phyloP scores from a whole-genome alignment of 2,888 invertebrate genomes.

The Polia nebulosa region DNA sequence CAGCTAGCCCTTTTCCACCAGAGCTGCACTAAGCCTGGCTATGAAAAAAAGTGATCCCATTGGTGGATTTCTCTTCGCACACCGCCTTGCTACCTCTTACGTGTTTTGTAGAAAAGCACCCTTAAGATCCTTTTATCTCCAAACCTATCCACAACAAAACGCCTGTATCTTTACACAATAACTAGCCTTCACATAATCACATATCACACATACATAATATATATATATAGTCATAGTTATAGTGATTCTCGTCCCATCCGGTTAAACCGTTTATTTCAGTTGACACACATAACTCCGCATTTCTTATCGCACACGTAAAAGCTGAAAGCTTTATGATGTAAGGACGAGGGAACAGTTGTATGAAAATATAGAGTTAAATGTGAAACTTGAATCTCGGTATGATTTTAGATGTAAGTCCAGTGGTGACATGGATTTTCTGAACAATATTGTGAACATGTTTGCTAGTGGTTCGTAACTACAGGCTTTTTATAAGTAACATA shows the following conservation, averaged over 20 bases:
- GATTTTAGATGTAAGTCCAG: neutral
- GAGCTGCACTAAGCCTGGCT: too few species aligned
- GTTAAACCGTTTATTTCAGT: slow-evolving; percentile 38
- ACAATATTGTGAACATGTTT: too few species aligned
- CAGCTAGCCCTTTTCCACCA: too few species aligned
- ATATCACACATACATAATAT: neutral
- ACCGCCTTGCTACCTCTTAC: too few species aligned
- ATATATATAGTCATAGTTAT: neutral
- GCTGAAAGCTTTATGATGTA: slow-evolving; percentile 44
- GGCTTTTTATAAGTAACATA: too few species aligned
- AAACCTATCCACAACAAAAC: too few species aligned
- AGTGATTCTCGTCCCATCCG: slow-evolving; percentile 45
- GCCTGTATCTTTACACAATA: slow-evolving; percentile 6
- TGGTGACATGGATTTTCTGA: slow-evolving; percentile 1
- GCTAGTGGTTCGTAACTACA: too few species aligned
- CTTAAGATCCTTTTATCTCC: too few species aligned
- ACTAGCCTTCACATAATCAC: slow-evolving; percentile 10
- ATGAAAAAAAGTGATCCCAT: too few species aligned
- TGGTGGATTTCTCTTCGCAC: too few species aligned
- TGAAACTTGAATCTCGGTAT: slow-evolving; percentile 21
- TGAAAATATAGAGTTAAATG: slow-evolving; percentile 9
- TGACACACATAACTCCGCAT: slow-evolving; percentile 43
- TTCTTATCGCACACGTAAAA: slow-evolving; percentile 50
- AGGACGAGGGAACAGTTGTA: slow-evolving; percentile 25
- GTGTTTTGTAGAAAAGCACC: too few species aligned